Evolutionary conservation across 2,113 vertebrate genomes (phyloP), one percentile per base, ranked within the genome.

Genomic region (Pterocles gutturalis): DNA sequence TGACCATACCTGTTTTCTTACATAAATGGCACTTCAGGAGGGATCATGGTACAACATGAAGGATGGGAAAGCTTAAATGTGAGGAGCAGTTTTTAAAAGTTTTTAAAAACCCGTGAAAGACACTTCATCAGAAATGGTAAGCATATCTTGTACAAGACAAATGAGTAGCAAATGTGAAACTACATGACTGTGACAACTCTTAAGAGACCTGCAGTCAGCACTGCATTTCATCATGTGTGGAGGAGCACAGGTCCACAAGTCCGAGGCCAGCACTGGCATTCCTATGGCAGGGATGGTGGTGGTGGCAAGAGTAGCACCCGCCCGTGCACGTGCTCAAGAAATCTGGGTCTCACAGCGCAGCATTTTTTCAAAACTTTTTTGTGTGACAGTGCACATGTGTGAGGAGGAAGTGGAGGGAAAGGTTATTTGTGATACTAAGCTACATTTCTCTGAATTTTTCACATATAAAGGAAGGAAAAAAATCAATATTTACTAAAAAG

Each of bases 1-100:
- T 95, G 71, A 83, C 87, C 81, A 29, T 82, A 93, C 95, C 83
- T 96, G 87, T 87, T 96, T 71, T 64, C 83, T 89, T 71, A 79
- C 77, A 25, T 53, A 53, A 91, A 76, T 0, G 3, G 54, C 67
- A 80, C 19, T 16, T 76, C 38, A 10, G 3, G 69, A 91, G 34
- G 61, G 26, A 75, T 48, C 1, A 0, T 26, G 28, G 48, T 60
- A 72, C 38, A 36, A 41, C 11, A 49, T 5, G 48, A 87, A 87
- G 54, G 29, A 49, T 62, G 20, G n/a, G 58, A 54, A 58, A 73
- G 28, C 58, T 83, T 57, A 83, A 83, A 77, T n/a, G 38, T 3
- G 34, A 82, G 60, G 36, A 84, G 31, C 13, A 10, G 15, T 20
- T 90, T 75, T 54, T 58, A 5, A 24, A 46, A 77, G 38, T n/a